A percentile compares a stretch with the other conserved stretches of the same genome.
Conservation (phyloP, 2,888 invertebrate species). For the Furcula furcula region DNA sequence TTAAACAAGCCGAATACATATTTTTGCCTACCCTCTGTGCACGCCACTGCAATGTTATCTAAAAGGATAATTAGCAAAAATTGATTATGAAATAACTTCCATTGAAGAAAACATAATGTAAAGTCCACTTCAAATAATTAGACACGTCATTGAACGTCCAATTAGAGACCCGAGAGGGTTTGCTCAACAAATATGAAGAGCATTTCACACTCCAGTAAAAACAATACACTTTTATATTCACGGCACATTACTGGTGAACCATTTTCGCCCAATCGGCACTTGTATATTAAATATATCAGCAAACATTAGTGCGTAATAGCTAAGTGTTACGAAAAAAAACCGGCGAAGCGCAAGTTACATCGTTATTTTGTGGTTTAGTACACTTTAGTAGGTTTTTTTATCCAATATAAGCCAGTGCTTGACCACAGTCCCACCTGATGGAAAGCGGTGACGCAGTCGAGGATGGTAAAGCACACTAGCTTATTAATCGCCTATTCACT, state of each 20-base stretch:
- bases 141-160: neutral
- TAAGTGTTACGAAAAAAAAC: constrained; percentile 37
- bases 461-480: too few relatives aligned
- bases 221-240: constrained; percentile 8
- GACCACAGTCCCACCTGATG: too few relatives aligned
- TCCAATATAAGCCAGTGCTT: too few relatives aligned
- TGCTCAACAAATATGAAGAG: neutral
- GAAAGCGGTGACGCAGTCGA: too few relatives aligned
- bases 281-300: constrained; percentile 48
- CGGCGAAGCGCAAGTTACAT: neutral
- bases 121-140: neutral
- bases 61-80: too few relatives aligned
- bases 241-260: constrained; percentile 38
- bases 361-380: constrained; percentile 6
- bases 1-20: too few relatives aligned
- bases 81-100: too few relatives aligned
- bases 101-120: neutral
- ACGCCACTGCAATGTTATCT: too few relatives aligned
- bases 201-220: constrained; percentile 1
- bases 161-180: neutral
- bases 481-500: too few relatives aligned
- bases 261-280: constrained; percentile 56
- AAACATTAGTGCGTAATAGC: constrained; percentile 33
- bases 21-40: too few relatives aligned
- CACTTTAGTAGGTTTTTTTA: too few relatives aligned